Percentiles rank a stretch among this genome's conserved stretches.
Conservation (phyloP, 2,113 vertebrate species). For the Perccottus glenii region DNA sequence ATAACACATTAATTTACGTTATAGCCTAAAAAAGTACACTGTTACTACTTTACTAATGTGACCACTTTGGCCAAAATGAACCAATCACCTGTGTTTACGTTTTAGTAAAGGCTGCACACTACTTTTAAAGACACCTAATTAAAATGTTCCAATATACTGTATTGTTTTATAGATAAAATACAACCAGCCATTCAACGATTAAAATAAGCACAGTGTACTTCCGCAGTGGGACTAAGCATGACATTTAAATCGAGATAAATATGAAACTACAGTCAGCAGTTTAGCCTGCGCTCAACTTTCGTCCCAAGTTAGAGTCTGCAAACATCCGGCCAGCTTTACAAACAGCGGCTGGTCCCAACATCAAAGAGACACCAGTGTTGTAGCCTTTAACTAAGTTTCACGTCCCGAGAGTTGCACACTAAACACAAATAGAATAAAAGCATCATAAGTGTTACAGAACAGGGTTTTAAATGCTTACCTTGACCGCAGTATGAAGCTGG, state of each 20-base stretch:
- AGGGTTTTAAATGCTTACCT: conserved; percentile 48
- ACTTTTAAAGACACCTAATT: conserved; percentile 21
- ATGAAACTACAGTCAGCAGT: conserved; percentile 51
- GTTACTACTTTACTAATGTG: no score
- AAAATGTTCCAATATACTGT: conserved; percentile 37
- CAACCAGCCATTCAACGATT: conserved; percentile 38
- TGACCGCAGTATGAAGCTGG: conserved; percentile 9
- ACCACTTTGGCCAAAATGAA: no score
- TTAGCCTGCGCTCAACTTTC: conserved; percentile 63
- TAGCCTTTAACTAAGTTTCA: not conserved
- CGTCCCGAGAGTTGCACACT: conserved; percentile 9
- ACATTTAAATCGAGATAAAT: conserved; percentile 66
- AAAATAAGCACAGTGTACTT: conserved; percentile 46
- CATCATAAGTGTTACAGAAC: not conserved
- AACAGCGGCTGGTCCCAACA: conserved; percentile 2
- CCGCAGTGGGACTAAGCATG: conserved; percentile 52
- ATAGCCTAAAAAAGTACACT: no score
- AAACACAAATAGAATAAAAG: not conserved
- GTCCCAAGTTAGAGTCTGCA: conserved; percentile 59
- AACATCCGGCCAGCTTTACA: conserved; percentile 38
- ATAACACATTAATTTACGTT: no score
- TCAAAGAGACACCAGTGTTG: conserved; percentile 20
- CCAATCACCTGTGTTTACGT: no score
- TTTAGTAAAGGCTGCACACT: no score
- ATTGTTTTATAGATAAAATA: conserved; percentile 55